Evolutionary conservation across 2,113 vertebrate genomes (phyloP).

Genomic region (Phalacrocorax carbo): DNA sequence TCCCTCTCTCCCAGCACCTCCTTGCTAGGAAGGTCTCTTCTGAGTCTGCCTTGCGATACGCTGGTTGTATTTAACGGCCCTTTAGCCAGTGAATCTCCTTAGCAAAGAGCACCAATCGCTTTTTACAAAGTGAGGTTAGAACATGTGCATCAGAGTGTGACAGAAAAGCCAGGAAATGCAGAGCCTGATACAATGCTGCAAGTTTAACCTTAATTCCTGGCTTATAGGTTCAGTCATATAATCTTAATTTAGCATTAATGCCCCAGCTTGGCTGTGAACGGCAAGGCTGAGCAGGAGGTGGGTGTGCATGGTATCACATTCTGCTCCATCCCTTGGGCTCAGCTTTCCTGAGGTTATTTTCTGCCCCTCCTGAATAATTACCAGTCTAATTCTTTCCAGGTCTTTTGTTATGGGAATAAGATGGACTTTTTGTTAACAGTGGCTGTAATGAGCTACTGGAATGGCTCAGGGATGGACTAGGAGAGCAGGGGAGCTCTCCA

Average conservation of each 20-base stretch:
- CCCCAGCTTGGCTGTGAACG: not conserved
- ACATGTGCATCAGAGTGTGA: accelerated
- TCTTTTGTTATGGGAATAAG: slow-evolving; percentile 29
- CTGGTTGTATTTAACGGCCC: not conserved
- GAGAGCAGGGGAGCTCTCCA: not conserved
- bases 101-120: not conserved
- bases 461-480: not conserved
- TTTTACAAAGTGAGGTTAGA: not conserved
- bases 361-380: slow-evolving; percentile 13
- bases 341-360: slow-evolving; percentile 1
- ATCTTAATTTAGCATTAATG: not conserved
- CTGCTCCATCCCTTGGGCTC: not conserved
- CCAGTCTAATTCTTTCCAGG: not conserved
- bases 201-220: not conserved
- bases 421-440: not conserved
- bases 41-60: not conserved
- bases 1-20: not conserved
- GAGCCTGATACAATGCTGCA: not conserved
- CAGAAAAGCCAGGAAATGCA: not conserved
- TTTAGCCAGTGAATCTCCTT: not conserved
- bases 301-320: not conserved
- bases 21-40: not conserved
- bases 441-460: not conserved
- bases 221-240: not conserved
- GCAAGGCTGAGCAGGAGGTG: not conserved